Evolutionary conservation across 1,140 invertebrate species (phyloP).

Genomic region (Cataglyphis hispanica): DNA sequence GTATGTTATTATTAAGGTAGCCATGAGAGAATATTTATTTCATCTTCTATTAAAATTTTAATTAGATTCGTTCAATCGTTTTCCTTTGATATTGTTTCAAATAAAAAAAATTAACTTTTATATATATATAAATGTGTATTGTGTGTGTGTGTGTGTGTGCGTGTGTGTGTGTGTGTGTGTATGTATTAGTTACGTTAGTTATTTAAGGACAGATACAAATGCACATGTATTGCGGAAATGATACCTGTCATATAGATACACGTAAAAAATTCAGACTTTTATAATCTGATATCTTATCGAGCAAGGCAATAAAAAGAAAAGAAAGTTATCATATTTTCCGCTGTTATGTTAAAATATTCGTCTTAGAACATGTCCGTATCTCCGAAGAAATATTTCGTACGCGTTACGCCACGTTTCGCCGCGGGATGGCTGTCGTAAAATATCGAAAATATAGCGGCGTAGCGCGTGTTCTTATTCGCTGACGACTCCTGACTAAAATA

Average conservation of each 20-base stretch:
- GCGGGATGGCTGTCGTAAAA: background rate
- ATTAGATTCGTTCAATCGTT: background rate
- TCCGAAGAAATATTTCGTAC: background rate
- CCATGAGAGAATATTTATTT: background rate
- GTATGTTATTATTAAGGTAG: background rate
- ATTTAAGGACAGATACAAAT: background rate
- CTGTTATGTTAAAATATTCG: conserved; percentile 26
- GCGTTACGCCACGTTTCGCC: background rate
- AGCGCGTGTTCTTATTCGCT: conserved; percentile 3
- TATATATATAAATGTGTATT: too few relatives aligned
- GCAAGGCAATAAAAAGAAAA: background rate
- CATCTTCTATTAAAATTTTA: background rate
- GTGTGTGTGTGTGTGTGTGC: too few relatives aligned
- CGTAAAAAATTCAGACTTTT: conserved; percentile 5
- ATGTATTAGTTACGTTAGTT: background rate
- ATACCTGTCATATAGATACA: background rate
- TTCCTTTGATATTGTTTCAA: background rate
- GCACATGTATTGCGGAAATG: too few relatives aligned
- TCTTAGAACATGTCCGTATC: background rate
- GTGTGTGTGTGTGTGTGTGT: too few relatives aligned
- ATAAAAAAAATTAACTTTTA: background rate
- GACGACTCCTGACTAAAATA: background rate
- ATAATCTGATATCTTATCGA: conserved; percentile 15
- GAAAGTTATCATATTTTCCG: background rate
- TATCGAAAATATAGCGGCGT: conserved; percentile 18